These are phyloP conservation scores for Nephrotoma appendiculata DNA, from an alignment of 2,888 invertebrate species.

Conservation along the genomic window DNA sequence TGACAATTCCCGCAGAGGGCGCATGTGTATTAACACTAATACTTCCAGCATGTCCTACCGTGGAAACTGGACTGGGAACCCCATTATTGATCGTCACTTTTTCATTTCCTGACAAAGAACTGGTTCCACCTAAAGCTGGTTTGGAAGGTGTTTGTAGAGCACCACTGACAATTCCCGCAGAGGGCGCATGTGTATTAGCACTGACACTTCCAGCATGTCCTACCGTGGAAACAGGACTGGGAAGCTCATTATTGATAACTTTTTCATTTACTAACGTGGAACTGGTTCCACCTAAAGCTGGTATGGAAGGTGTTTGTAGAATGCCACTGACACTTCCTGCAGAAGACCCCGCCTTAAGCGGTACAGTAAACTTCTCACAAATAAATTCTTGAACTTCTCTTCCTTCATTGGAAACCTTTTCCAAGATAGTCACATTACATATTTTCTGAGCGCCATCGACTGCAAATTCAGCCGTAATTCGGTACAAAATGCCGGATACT, in stretches of 20 bases:
- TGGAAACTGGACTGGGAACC: no score
- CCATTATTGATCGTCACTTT: no score
- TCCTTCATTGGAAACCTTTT: neutral
- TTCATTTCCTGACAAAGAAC: no score
- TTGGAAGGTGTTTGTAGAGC: neutral
- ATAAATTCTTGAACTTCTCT: neutral
- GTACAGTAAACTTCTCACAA: neutral
- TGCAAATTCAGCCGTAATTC: conserved; percentile 42
- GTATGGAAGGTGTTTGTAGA: neutral
- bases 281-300: neutral
- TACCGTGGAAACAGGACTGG: neutral
- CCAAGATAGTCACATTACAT: conserved; percentile 14
- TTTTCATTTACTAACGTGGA: neutral
- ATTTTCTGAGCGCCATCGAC: conserved; percentile 29
- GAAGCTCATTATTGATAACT: neutral
- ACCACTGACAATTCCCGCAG: neutral
- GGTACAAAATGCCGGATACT: conserved; percentile 40
- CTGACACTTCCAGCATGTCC: neutral
- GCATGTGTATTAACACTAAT: no score
- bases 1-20: no score
- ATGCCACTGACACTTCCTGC: neutral
- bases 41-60: no score
- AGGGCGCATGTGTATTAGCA: neutral
- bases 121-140: neutral
- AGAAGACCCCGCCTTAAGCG: neutral